Evolutionary conservation across 1,140 invertebrate genomes (phyloP).

Genomic region (Drosophila asahinai): DNA sequence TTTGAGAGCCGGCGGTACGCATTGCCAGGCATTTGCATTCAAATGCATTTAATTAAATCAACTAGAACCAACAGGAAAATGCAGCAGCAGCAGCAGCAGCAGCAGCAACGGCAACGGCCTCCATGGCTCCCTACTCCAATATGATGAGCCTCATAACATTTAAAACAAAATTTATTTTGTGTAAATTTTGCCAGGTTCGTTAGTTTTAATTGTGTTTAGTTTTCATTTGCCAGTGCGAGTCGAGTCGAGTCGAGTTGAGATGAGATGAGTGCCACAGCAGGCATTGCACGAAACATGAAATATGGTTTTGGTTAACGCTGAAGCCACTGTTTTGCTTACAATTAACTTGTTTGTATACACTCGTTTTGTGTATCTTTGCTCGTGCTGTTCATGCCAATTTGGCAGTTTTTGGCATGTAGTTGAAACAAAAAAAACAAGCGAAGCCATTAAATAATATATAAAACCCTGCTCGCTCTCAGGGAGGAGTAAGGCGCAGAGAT

Average conservation of each 20-base stretch:
- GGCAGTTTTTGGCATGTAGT: conserved; percentile 66
- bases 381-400: conserved; percentile 66
- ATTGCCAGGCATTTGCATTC: conserved; percentile 78
- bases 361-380: conserved; percentile 22
- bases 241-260: conserved; percentile 9
- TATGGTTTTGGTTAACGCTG: conserved; percentile 13
- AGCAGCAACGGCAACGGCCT: conserved; percentile 7
- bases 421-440: conserved; percentile 45
- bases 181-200: conserved; percentile 79
- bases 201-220: conserved; percentile 81
- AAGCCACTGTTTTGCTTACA: conserved; percentile 49
- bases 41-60: conserved; percentile 82
- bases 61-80: conserved; percentile 79
- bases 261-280: background rate
- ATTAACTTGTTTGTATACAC: conserved; percentile 53
- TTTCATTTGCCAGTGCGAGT: conserved; percentile 61
- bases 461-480: background rate
- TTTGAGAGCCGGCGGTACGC: conserved; percentile 63
- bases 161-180: conserved; percentile 80
- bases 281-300: conserved; percentile 9
- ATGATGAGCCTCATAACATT: conserved; percentile 76
- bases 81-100: conserved; percentile 64
- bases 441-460: conserved; percentile 70
- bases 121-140: conserved; percentile 8
- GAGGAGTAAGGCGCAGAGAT: background rate